Base-by-base conservation (phyloP, 2,797 vertebrate genomes). In the Masticophis lateralis region DNA sequence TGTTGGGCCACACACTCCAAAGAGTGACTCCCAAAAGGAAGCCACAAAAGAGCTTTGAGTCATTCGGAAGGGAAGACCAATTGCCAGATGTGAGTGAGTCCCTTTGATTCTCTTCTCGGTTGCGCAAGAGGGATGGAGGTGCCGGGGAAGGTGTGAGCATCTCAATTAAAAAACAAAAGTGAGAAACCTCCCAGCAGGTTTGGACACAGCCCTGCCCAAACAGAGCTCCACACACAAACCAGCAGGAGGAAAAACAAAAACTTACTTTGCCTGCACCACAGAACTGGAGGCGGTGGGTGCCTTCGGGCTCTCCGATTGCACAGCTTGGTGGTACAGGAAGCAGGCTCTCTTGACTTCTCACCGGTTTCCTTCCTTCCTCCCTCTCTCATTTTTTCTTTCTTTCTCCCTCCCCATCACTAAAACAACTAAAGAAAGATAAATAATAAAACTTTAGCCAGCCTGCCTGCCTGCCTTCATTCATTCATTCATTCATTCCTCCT, bases 61-160 rank as follows among this genome's bases (percentile, higher is more conserved):
- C 96, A 96, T 94, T 95, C 95, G 92, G 94, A 96, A 94, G 74
- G 60, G 90, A 92, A 95, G 96, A 87, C 95, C 95, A 90, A 91
- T 90, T 89, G 91, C 90, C 92, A 28, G 37, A 66, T 91, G 5
- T 11, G 89, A 95, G 95, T 94, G 89, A 95, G 95, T 94, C 96
- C 94, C 92, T 96, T 97, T 97, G 95, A 96, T 96, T 97, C 96
- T 96, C 53, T n/a, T 94, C 90, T 89, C 89, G 94, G 59, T 97
- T 97, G 92, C 97, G 93, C 95, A 96, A 97, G 96, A 96, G 79
- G 66, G 87, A 32, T 16, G 1, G 63, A 94, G 79, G 89, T 16
- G 0, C 14, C 94, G 22, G 91, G 83, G 28, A 14, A 92, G 87
- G 60, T 94, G 51, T 93, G 53, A 90, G 57, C 91, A 88, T 95